These are phyloP conservation scores for Sorex maritimensis DNA, from an alignment of 2,797 vertebrate species.

Conservation along the genomic window DNA sequence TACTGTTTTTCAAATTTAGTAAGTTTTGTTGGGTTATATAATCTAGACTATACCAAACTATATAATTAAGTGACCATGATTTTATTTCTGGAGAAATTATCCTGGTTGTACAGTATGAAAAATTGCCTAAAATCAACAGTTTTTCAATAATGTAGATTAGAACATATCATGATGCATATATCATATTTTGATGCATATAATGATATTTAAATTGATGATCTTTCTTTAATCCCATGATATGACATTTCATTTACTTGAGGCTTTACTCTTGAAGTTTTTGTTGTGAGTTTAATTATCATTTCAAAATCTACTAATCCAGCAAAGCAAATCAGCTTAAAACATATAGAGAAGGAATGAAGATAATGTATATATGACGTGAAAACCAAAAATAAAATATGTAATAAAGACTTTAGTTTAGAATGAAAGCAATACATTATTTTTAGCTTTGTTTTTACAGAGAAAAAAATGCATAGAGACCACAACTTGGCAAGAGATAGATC, in stretches of 20 bases:
- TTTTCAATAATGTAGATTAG: constrained; percentile 52
- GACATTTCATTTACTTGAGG: constrained; percentile 13
- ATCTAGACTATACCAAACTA: constrained; percentile 45
- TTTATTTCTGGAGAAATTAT: constrained; percentile 67
- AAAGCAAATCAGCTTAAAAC: no score
- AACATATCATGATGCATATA: constrained; percentile 17
- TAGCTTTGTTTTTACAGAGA: no score
- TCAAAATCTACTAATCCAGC: no score
- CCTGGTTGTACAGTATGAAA: constrained; percentile 8
- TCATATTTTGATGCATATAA: constrained; percentile 40
- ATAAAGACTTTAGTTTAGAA: no score
- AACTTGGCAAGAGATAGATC: no score
- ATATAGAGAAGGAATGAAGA: no score
- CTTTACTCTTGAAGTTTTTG: not conserved
- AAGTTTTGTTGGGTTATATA: not conserved
- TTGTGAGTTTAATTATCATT: no score
- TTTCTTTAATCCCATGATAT: not conserved
- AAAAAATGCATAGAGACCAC: no score
- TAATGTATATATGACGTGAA: no score
- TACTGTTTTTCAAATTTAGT: not conserved
- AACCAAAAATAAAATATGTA: no score
- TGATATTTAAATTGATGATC: constrained; percentile 32
- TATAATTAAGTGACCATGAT: constrained; percentile 52
- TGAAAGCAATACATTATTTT: no score
- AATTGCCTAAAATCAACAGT: constrained; percentile 20